phyloP scores from a whole-genome alignment of 2,113 vertebrate genomes.

The Pachypanchax playfairii region DNA sequence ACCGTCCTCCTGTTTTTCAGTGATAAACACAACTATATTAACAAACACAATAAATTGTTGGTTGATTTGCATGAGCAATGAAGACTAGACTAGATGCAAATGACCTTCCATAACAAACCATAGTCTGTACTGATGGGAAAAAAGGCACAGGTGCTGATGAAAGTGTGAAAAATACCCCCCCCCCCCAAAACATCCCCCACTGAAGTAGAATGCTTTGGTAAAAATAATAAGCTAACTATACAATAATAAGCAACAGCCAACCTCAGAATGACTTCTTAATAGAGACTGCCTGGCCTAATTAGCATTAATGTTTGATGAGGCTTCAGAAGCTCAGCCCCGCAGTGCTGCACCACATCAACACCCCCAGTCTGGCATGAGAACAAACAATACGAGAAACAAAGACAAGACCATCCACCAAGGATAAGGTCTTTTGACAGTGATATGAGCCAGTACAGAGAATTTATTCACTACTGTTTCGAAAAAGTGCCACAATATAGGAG shows the following conservation, averaged over 20 bases:
- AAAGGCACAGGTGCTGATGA: not conserved
- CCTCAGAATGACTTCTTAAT: conserved; percentile 33
- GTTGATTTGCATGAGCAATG: conserved; percentile 1
- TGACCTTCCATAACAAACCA: conserved; percentile 20
- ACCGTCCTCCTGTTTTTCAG: not conserved
- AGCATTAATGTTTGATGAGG: conserved; percentile 73
- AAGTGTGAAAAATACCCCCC: not conserved
- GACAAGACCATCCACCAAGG: conserved; percentile 33
- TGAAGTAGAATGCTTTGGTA: conserved; percentile 38
- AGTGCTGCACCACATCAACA: conserved; percentile 52
- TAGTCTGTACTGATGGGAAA: not conserved
- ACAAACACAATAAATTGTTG: conserved; percentile 14
- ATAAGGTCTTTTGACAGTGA: conserved; percentile 49
- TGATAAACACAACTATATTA: not conserved
- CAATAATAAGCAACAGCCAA: conserved; percentile 31
- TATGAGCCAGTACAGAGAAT: conserved; percentile 49
- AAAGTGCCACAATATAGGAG: conserved; percentile 52
- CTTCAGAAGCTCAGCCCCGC: conserved; percentile 40
- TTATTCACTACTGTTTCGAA: conserved; percentile 60
- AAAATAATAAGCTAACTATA: conserved; percentile 39
- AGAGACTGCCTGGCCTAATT: conserved; percentile 50
- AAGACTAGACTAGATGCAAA: conserved; percentile 30
- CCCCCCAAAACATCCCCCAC: not conserved
- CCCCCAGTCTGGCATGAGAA: conserved; percentile 68
- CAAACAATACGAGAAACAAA: conserved; percentile 65